Evolutionary conservation across 1,140 invertebrate species (phyloP).

Genomic region (Philaenus spumarius): DNA sequence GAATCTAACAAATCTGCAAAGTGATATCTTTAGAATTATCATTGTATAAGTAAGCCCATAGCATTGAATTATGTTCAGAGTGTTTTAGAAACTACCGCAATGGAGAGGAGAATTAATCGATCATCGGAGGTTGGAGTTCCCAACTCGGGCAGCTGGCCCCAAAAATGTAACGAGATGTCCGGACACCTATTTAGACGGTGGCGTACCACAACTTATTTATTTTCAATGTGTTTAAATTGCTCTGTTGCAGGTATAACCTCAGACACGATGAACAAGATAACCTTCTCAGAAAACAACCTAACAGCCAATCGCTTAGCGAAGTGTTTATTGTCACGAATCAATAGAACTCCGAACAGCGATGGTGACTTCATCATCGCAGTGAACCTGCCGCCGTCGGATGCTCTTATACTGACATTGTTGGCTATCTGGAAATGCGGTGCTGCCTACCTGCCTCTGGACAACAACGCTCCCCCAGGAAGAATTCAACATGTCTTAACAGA

Average conservation of each 20-base stretch:
- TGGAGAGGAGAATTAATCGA: too few species aligned
- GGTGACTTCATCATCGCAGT: slow-evolving; percentile 64
- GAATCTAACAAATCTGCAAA: too few species aligned
- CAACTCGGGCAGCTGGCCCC: too few species aligned
- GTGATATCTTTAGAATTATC: too few species aligned
- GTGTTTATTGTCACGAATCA: slow-evolving; percentile 37
- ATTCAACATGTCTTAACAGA: slow-evolving; percentile 71
- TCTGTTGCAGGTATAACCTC: neutral
- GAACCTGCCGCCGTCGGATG: slow-evolving; percentile 65
- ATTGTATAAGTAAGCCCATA: too few species aligned
- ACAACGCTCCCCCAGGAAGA: slow-evolving; percentile 62
- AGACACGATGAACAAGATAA: slow-evolving; percentile 42
- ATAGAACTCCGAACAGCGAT: slow-evolving; percentile 46
- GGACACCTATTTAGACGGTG: too few species aligned
- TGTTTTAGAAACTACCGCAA: too few species aligned
- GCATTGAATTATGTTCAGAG: too few species aligned
- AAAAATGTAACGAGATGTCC: neutral
- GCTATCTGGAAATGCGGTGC: slow-evolving; percentile 74
- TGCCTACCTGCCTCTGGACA: slow-evolving; percentile 75
- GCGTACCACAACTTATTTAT: neutral
- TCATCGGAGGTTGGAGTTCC: too few species aligned
- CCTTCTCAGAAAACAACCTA: slow-evolving; percentile 52
- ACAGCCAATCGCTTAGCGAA: slow-evolving; percentile 52
- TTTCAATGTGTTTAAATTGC: slow-evolving; percentile 7
- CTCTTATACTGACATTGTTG: slow-evolving; percentile 58